Base-by-base conservation (phyloP, 2,888 invertebrate species). In the Tholera decimalis region DNA sequence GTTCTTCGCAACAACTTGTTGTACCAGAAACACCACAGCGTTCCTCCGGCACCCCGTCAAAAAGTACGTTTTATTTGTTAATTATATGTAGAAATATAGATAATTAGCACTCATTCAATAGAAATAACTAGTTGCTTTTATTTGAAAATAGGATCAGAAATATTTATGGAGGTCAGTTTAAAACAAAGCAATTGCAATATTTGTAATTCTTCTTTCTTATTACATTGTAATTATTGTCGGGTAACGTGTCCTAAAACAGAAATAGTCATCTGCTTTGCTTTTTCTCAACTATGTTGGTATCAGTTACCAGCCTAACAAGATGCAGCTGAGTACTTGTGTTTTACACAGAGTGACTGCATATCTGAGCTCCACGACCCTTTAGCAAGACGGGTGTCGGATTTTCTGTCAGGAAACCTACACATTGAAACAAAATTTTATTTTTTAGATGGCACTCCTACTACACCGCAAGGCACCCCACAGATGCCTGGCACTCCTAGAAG, bases 21-120 rank as follows among this genome's bases (percentile, higher is more conserved):
- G 93, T 96, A 37, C 96, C 95, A 1, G 95, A 95, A 79, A 96
- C 96, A 62, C 95, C 96, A 8, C 95, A 95, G 74, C 89, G 93
- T 50, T 92, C 95, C 30, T 84, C 93, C 24, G 93, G 93, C 39
- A 94, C 95, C 49, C 91, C 94, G 55, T 90, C 93, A 3, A 90
- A 94, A 87, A 89, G 95, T 93, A 85, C n/a, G 47, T 43, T 62
- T 33, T 13, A 51, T 15, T n/a, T 37, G 8, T 8, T 24, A 1
- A n/a, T n/a, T 26, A 26, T 2, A 56, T 30, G 3, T 26, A 4
- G 3, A 15, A 39, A 24, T 9, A 1, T 2, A 9, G 7, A 37
- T 44, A 46, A n/a, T 24, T 57, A 11, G 1, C 6, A 28, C 22
- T 56, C 4, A 24, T 9, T 30, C 7, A 13, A 11, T 9, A 9